Evolutionary conservation across 2,113 vertebrate genomes (phyloP).

Genomic region (Cottus gobio): DNA sequence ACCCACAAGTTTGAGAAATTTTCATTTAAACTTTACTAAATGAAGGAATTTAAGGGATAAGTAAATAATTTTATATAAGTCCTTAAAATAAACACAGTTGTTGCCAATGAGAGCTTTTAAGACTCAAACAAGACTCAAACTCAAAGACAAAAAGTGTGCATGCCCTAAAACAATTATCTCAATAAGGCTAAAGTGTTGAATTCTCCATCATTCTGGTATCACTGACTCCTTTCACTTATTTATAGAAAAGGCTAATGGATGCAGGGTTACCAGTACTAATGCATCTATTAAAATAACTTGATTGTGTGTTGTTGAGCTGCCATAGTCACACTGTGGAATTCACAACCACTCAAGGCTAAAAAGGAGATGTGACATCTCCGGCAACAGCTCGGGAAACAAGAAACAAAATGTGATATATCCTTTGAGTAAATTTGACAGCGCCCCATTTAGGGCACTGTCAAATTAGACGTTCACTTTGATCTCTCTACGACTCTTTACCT

Average conservation of each 20-base stretch:
- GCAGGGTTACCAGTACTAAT: background rate
- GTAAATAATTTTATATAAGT: background rate
- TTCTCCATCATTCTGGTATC: background rate
- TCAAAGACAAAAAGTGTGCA: background rate
- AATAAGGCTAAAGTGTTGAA: background rate
- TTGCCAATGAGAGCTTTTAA: background rate
- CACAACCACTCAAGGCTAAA: background rate
- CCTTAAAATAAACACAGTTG: background rate
- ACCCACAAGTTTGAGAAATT: background rate
- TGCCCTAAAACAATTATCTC: background rate
- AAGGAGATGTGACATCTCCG: background rate
- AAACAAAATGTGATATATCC: slow-evolving; percentile 4
- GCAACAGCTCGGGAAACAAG: background rate
- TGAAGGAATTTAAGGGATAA: background rate
- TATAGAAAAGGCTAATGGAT: background rate
- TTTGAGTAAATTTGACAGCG: background rate
- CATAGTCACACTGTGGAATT: background rate
- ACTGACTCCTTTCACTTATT: background rate
- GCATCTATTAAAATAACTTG: background rate
- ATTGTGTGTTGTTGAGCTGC: background rate
- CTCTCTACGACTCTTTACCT: background rate
- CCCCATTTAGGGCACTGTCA: background rate
- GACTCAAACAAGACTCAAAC: background rate
- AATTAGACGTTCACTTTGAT: background rate
- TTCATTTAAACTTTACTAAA: background rate